phyloP scores from a whole-genome alignment of 1,140 invertebrate genomes.

The Formica exsecta region DNA sequence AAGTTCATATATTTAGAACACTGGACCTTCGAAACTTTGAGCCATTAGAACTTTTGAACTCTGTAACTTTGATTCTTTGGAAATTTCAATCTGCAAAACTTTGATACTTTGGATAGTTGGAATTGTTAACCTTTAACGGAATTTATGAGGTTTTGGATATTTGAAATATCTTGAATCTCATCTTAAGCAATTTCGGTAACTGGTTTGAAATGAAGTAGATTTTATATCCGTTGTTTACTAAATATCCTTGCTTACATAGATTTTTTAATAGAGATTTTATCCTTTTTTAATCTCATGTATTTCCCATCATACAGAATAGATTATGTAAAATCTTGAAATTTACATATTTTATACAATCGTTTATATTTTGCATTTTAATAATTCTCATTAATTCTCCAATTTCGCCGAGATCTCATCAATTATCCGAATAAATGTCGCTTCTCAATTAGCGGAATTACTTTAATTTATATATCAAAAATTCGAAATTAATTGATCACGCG shows the following conservation, averaged over 20 bases:
- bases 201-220: not conserved
- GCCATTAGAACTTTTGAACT: slow-evolving; percentile 53
- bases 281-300: too few species aligned
- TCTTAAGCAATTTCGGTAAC: not conserved
- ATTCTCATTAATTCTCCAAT: too few species aligned
- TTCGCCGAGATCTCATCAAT: too few species aligned
- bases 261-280: not conserved
- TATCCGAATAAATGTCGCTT: too few species aligned
- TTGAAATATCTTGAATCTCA: slow-evolving; percentile 9
- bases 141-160: slow-evolving; percentile 36
- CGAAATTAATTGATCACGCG: not conserved
- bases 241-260: not conserved
- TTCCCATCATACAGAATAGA: too few species aligned
- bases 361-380: too few species aligned
- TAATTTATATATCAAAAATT: too few species aligned
- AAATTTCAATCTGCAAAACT: slow-evolving; percentile 62
- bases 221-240: not conserved
- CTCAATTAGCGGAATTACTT: too few species aligned
- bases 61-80: slow-evolving; percentile 49
- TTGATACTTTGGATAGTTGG: slow-evolving; percentile 52
- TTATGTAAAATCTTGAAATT: too few species aligned
- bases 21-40: slow-evolving; percentile 45
- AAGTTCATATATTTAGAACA: slow-evolving; percentile 56
- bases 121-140: slow-evolving; percentile 57
- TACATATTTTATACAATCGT: too few species aligned